These are phyloP conservation scores for Equus przewalskii DNA, from an alignment of 2,113 vertebrate genomes.

Conservation along the genomic window DNA sequence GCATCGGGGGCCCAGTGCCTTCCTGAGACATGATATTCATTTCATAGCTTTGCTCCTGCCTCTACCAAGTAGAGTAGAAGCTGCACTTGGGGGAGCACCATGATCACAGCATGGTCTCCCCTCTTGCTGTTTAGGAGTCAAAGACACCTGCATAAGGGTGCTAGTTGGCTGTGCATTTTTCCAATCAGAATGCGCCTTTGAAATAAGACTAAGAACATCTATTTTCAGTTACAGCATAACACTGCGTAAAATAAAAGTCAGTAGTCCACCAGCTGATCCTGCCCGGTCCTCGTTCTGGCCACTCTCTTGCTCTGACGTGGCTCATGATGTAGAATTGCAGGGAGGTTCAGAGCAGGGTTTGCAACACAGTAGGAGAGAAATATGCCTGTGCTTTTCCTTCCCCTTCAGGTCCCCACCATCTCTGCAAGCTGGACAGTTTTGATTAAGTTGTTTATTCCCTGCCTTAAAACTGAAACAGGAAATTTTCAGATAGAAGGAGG, in stretches of 20 bases:
- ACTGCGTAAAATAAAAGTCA: neutral
- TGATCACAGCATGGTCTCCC: neutral
- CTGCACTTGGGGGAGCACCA: neutral
- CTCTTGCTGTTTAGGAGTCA: neutral
- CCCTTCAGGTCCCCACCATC: neutral
- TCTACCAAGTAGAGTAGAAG: neutral
- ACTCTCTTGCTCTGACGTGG: fast-evolving
- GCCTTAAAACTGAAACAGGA: slow-evolving; percentile 65
- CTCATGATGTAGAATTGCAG: neutral
- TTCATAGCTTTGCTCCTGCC: neutral
- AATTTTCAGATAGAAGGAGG: slow-evolving; percentile 41
- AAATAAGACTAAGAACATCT: neutral
- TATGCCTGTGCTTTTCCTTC: neutral
- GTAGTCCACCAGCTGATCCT: neutral
- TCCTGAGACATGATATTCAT: neutral
- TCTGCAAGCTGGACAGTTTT: neutral
- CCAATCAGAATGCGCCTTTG: neutral
- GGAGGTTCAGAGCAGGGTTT: neutral
- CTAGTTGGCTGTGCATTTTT: neutral
- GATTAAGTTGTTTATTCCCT: slow-evolving; percentile 55
- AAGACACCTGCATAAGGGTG: neutral
- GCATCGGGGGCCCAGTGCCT: fast-evolving
- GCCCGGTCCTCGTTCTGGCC: neutral
- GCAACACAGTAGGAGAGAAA: neutral
- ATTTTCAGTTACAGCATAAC: neutral